These are phyloP conservation scores for Manis crassicaudata DNA, from an alignment of 2,797 vertebrate species.

Conservation along the genomic window DNA sequence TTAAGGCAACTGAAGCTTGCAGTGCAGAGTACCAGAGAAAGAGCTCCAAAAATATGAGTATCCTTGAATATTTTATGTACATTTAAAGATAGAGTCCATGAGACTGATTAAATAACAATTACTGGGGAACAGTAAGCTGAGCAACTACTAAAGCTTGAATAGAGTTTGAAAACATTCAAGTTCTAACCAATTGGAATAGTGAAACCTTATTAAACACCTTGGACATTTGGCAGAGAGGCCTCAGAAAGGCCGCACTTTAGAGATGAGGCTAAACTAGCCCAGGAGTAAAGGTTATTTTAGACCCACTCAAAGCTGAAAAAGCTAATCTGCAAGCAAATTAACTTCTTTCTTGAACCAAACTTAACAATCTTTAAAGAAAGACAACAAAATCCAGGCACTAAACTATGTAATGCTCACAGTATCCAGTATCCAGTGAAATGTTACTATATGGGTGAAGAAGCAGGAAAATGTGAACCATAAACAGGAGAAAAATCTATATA, in stretches of 20 bases:
- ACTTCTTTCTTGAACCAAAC: conserved; percentile 30
- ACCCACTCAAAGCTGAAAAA: background rate
- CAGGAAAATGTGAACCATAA: background rate
- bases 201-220: background rate
- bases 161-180: background rate
- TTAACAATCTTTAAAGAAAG: conserved; percentile 33
- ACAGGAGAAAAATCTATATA: background rate
- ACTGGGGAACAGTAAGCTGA: background rate
- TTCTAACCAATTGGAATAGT: background rate
- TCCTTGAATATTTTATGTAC: background rate
- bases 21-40: background rate
- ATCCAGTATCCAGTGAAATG: background rate
- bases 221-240: background rate
- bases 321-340: conserved; percentile 18
- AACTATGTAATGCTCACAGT: background rate
- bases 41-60: background rate
- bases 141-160: background rate
- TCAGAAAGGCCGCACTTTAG: conserved; percentile 10
- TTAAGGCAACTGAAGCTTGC: background rate
- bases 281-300: background rate
- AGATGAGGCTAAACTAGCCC: background rate
- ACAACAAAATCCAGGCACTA: conserved; percentile 24
- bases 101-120: background rate
- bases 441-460: background rate
- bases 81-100: background rate